These are phyloP conservation scores for Leptopilina myrica DNA, from an alignment of 2,888 invertebrate species.

Conservation along the genomic window DNA sequence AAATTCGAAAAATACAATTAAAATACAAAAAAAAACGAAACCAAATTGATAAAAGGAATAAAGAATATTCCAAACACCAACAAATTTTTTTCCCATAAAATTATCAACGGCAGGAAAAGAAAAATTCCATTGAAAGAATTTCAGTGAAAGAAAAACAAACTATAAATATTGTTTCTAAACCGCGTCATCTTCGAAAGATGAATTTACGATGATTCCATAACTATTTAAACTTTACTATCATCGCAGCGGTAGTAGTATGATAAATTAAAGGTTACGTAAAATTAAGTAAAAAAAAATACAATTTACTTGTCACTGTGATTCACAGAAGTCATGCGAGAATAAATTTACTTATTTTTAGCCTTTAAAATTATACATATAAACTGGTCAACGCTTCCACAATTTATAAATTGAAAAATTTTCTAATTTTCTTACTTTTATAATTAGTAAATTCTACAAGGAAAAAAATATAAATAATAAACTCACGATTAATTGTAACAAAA, in stretches of 20 bases:
- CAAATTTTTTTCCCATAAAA: neutral
- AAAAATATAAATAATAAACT: no score
- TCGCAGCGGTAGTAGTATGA: neutral
- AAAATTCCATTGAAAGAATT: no score
- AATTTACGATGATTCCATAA: constrained; percentile 9
- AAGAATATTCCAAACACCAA: no score
- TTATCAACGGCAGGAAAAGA: neutral
- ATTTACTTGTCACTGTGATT: constrained; percentile 9
- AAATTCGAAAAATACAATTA: no score
- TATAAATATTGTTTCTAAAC: neutral
- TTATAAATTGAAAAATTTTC: no score
- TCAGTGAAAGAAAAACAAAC: neutral
- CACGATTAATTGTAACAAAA: no score
- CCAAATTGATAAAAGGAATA: no score
- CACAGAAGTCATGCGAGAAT: constrained; percentile 1
- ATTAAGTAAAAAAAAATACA: constrained; percentile 7
- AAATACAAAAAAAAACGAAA: no score
- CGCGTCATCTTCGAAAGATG: neutral
- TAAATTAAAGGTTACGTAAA: constrained; percentile 28
- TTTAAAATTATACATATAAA: neutral
- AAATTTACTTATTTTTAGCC: neutral
- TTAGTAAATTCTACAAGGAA: no score
- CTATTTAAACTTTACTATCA: constrained; percentile 26
- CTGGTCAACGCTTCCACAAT: no score
- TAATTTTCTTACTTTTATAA: no score